These are phyloP conservation scores for Plodia interpunctella DNA, from an alignment of 1,140 invertebrate genomes.

Conservation along the genomic window DNA sequence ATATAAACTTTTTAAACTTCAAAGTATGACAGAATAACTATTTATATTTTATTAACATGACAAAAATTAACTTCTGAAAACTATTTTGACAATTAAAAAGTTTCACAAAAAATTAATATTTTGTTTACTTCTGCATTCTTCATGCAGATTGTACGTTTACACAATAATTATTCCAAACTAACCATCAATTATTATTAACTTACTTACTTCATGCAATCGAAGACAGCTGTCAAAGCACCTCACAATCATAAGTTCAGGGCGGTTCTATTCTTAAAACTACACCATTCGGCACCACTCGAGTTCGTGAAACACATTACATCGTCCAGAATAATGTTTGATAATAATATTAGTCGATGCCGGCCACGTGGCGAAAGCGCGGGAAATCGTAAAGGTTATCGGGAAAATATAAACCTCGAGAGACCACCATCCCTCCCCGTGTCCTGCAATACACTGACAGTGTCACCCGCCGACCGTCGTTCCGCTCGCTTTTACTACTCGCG, in stretches of 20 bases:
- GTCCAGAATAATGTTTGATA: conserved; percentile 7
- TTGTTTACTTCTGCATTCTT: no score
- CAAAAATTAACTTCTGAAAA: no score
- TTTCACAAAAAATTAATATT: no score
- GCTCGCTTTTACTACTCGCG: conserved; percentile 54
- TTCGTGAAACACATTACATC: conserved; percentile 20
- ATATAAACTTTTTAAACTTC: no score
- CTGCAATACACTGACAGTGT: conserved; percentile 62
- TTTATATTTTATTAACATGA: no score
- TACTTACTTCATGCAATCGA: conserved; percentile 60
- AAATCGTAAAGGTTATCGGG: conserved; percentile 51
- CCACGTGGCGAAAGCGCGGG: conserved; percentile 58
- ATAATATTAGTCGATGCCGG: conserved; percentile 12
- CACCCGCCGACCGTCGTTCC: conserved; percentile 49
- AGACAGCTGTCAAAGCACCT: conserved; percentile 40
- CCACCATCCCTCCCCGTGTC: conserved; percentile 56
- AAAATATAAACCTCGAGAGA: conserved; percentile 40
- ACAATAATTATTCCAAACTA: no score
- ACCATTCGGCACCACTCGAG: conserved; percentile 26
- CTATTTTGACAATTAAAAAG: no score
- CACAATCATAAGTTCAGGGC: conserved; percentile 60
- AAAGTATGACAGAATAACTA: no score
- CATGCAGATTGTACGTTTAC: no score
- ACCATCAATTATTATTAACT: background rate
- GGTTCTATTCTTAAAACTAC: conserved; percentile 32